These are phyloP conservation scores for Ichneumoninae sp. DNA, from an alignment of 2,888 invertebrate genomes.

Conservation along the genomic window DNA sequence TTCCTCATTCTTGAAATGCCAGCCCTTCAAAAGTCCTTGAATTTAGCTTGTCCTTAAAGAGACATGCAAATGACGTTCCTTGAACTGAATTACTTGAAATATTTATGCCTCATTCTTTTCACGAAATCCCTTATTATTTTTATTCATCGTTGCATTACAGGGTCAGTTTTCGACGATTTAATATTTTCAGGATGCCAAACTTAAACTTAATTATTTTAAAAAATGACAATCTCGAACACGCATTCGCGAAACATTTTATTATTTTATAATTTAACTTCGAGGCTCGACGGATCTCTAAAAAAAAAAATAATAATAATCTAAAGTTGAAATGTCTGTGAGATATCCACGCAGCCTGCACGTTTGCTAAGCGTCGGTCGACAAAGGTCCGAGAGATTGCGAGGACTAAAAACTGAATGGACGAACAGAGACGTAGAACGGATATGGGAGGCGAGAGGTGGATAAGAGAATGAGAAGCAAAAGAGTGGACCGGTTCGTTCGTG, in stretches of 20 bases:
- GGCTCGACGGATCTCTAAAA: background rate
- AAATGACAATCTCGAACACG: background rate
- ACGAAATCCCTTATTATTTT: too few species aligned
- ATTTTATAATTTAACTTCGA: background rate
- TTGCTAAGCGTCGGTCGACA: constrained; percentile 24
- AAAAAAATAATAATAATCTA: background rate
- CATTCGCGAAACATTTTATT: background rate
- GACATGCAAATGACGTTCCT: too few species aligned
- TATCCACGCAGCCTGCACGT: background rate
- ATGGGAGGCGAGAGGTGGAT: constrained; percentile 22
- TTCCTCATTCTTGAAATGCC: too few species aligned
- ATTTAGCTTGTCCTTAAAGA: too few species aligned
- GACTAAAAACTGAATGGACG: constrained; percentile 23
- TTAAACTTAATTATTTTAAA: background rate
- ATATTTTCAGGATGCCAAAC: background rate
- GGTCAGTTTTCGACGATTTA: background rate
- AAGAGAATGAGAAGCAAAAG: constrained; percentile 37
- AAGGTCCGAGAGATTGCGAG: constrained; percentile 49
- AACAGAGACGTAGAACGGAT: constrained; percentile 48
- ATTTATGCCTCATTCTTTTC: too few species aligned
- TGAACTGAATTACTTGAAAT: too few species aligned
- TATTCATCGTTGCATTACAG: too few species aligned
- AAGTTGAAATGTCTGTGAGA: background rate
- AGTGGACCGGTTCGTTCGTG: constrained; percentile 53
- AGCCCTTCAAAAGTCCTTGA: too few species aligned